A percentile compares a stretch with the other conserved stretches of the same genome.
Evolutionary conservation across 2,797 vertebrate species (phyloP).

Genomic region (Spondyliosoma cantharus): DNA sequence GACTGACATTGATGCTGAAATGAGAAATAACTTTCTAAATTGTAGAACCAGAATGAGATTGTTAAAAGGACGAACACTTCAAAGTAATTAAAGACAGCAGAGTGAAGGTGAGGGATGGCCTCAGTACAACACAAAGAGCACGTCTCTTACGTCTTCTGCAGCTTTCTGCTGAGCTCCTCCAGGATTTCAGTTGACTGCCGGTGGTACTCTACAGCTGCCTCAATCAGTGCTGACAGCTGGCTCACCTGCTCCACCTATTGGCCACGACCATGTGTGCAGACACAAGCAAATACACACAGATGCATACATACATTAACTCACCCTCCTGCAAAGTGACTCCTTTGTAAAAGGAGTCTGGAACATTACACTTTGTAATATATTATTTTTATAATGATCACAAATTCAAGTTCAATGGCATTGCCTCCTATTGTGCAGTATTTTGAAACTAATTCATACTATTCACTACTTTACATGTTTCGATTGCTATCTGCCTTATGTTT

Average conservation of each 20-base stretch:
- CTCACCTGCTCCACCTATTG: conserved; percentile 93
- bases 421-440: too few species aligned
- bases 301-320: neutral
- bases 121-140: neutral
- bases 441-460: too few species aligned
- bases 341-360: neutral
- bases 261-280: neutral
- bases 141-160: conserved; percentile 87
- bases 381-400: too few species aligned
- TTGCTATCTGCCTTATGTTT: too few species aligned
- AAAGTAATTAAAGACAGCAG: neutral
- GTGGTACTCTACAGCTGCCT: conserved; percentile 91
- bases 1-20: neutral
- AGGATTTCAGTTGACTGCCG: conserved; percentile 89
- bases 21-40: neutral
- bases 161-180: conserved; percentile 87
- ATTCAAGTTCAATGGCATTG: too few species aligned
- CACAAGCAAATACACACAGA: neutral
- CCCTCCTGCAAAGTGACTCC: neutral
- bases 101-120: neutral
- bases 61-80: neutral
- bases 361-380: too few species aligned
- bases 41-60: neutral
- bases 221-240: conserved; percentile 90
- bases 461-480: too few species aligned